Percentiles rank a stretch among this genome's conserved stretches.
Evolutionary conservation across 2,888 invertebrate genomes (phyloP).

Genomic region (Nomada ferruginata): DNA sequence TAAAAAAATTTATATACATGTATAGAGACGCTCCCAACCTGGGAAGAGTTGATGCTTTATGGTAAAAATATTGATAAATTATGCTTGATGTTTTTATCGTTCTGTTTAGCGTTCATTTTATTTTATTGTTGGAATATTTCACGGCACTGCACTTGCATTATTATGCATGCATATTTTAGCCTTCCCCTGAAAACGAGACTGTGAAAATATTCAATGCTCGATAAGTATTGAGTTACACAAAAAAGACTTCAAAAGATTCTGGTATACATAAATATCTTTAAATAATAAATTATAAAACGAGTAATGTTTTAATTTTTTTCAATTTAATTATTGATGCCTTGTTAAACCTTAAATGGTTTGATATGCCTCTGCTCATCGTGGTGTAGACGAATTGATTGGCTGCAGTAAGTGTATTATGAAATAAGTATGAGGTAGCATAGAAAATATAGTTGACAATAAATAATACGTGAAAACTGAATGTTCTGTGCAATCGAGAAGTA

Average conservation of each 20-base stretch:
- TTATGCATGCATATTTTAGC: slow-evolving; percentile 63
- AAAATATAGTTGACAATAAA: slow-evolving; percentile 31
- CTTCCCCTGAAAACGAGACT: slow-evolving; percentile 14
- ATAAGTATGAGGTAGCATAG: slow-evolving; percentile 55
- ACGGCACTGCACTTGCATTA: slow-evolving; percentile 55
- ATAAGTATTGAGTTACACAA: neutral
- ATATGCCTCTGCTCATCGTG: slow-evolving; percentile 64
- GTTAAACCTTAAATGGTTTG: slow-evolving; percentile 68
- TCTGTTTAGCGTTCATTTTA: slow-evolving; percentile 59
- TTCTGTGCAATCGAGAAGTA: slow-evolving; percentile 33
- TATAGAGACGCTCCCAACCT: slow-evolving; percentile 83
- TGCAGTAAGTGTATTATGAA: slow-evolving; percentile 81
- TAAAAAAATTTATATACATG: slow-evolving; percentile 79
- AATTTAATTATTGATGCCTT: slow-evolving; percentile 55
- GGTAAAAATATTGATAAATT: slow-evolving; percentile 79
- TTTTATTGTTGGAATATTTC: slow-evolving; percentile 42
- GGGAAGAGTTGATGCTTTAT: slow-evolving; percentile 84
- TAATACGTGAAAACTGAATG: slow-evolving; percentile 37
- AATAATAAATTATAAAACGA: slow-evolving; percentile 1
- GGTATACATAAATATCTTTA: neutral
- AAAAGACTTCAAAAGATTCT: no score
- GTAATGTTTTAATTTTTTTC: slow-evolving; percentile 23
- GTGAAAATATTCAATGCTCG: slow-evolving; percentile 25
- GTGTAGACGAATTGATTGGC: slow-evolving; percentile 83
- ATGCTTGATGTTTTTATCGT: slow-evolving; percentile 71